Percentiles rank a stretch among this genome's conserved stretches.
Evolutionary conservation across 2,797 vertebrate genomes (phyloP).

Genomic region (Sciurus vulgaris): DNA sequence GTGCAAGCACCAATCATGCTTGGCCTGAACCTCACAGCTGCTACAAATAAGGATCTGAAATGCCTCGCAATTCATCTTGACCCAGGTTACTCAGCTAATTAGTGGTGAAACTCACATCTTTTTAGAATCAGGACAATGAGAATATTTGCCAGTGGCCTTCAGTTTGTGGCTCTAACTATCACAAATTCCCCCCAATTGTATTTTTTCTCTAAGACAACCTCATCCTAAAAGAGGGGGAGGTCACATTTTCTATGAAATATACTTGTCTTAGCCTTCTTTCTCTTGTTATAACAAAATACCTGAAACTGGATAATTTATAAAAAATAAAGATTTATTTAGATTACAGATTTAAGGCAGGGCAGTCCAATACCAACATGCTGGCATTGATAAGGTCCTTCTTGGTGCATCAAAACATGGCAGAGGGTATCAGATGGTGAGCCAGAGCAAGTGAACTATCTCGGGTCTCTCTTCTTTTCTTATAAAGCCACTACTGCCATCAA

Average conservation of each 20-base stretch:
- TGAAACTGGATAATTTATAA: neutral
- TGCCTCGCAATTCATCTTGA: neutral
- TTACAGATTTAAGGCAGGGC: neutral
- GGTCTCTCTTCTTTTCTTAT: neutral
- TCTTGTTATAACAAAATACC: neutral
- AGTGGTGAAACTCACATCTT: neutral
- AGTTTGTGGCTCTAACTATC: neutral
- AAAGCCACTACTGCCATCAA: neutral
- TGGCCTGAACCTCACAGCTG: neutral
- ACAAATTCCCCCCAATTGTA: neutral
- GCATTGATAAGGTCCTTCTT: neutral
- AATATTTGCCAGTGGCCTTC: neutral
- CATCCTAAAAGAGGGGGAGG: neutral
- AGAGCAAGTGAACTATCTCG: neutral
- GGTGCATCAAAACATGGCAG: neutral
- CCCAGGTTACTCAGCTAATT: neutral
- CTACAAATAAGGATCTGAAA: neutral
- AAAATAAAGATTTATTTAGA: neutral
- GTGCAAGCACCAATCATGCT: neutral
- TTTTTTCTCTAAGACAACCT: constrained; percentile 34
- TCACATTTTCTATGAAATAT: neutral
- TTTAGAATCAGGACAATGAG: neutral
- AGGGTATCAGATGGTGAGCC: neutral
- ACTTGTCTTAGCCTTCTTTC: neutral
- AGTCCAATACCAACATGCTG: neutral